Conservation (phyloP, 1,140 invertebrate species). For the Diorhabda elongata region DNA sequence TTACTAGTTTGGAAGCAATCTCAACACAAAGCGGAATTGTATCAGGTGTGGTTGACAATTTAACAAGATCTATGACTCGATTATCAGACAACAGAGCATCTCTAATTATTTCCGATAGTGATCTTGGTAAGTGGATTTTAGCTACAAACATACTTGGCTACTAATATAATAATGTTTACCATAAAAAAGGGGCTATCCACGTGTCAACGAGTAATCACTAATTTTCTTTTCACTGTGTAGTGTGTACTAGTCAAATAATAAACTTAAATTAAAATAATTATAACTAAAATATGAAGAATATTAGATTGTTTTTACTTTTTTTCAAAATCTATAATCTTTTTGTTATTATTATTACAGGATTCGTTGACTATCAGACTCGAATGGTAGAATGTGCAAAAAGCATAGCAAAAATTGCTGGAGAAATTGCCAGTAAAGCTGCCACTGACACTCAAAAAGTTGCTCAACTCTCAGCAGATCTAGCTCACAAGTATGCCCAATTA, state of each 20-base stretch:
- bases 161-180: no score
- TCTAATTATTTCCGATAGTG: conserved; percentile 53
- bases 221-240: no score
- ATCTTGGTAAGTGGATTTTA: conserved; percentile 27
- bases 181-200: no score
- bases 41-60: conserved; percentile 83
- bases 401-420: conserved; percentile 79
- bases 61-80: conserved; percentile 78
- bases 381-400: conserved; percentile 94
- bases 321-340: no score
- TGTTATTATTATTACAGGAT: conserved; percentile 46
- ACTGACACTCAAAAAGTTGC: conserved; percentile 58
- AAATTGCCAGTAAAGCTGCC: conserved; percentile 40
- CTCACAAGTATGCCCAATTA: conserved; percentile 82
- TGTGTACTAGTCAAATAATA: no score
- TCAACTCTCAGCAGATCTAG: conserved; percentile 76
- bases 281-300: no score
- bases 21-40: conserved; percentile 83
- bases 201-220: no score
- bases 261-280: no score
- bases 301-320: no score
- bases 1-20: conserved; percentile 75
- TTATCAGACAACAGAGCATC: conserved; percentile 67
- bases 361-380: conserved; percentile 94
- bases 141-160: no score